phyloP scores from a whole-genome alignment of 2,797 vertebrate species.

The Coregonus suidteri region DNA sequence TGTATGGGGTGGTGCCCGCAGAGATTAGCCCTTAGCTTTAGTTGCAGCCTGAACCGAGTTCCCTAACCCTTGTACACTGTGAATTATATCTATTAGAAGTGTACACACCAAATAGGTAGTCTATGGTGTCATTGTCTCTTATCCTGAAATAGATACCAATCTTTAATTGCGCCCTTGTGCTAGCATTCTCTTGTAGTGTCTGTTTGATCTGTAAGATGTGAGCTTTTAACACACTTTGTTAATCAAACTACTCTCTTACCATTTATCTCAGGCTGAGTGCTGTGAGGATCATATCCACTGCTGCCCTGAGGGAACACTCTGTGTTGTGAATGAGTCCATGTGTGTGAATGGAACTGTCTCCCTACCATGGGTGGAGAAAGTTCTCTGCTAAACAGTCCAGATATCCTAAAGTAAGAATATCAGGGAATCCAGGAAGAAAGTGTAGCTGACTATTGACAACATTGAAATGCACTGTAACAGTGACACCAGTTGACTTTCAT shows the following conservation, averaged over 20 bases:
- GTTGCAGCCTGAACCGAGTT: neutral
- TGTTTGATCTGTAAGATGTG: conserved; percentile 33
- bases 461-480: neutral
- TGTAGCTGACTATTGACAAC: neutral
- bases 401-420: conserved; percentile 58
- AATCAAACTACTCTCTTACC: conserved; percentile 60
- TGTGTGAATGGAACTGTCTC: conserved; percentile 64
- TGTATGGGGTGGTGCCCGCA: conserved; percentile 12
- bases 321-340: conserved; percentile 64
- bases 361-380: conserved; percentile 58
- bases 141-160: conserved; percentile 24
- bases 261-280: conserved; percentile 79
- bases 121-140: conserved; percentile 8
- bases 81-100: conserved; percentile 11
- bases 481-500: neutral
- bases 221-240: conserved; percentile 39
- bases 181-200: conserved; percentile 11
- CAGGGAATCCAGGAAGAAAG: neutral
- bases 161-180: conserved; percentile 16
- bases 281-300: conserved; percentile 86
- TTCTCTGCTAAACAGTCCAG: conserved; percentile 22
- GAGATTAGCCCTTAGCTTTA: neutral
- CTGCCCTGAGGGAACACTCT: conserved; percentile 79
- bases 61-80: conserved; percentile 12
- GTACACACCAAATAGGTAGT: conserved; percentile 25